Percentiles rank a stretch among this genome's conserved stretches.
These are phyloP conservation scores for Barypeithes pellucidus DNA, from an alignment of 2,888 invertebrate genomes.

Conservation along the genomic window DNA sequence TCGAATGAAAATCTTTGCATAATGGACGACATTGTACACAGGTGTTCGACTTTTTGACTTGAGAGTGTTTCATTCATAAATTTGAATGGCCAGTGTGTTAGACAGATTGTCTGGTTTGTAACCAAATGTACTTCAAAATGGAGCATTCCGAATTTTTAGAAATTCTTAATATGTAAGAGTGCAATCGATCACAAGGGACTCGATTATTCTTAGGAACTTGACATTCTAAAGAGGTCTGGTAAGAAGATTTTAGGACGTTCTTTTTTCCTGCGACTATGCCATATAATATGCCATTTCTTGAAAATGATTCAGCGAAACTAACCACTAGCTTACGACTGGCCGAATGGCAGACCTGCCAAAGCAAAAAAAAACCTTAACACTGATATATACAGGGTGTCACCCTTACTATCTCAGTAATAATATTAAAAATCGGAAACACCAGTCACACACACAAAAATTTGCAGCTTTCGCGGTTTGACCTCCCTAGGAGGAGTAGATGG, in stretches of 20 bases:
- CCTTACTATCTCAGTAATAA: no score
- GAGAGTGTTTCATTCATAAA: conserved; percentile 48
- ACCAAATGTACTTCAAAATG: conserved; percentile 25
- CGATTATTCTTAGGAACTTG: conserved; percentile 4
- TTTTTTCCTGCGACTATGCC: no score
- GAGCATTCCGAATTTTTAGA: conserved; percentile 32
- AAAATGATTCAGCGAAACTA: no score
- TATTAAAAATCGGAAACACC: no score
- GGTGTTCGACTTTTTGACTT: conserved; percentile 55
- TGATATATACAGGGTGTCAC: no score
- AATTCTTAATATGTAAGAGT: background rate
- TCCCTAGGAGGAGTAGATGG: no score
- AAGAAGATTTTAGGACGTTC: background rate
- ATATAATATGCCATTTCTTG: no score
- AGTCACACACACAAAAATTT: no score
- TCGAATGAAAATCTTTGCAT: conserved; percentile 56
- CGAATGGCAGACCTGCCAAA: no score
- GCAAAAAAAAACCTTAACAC: no score
- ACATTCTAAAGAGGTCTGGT: background rate
- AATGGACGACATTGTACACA: conserved; percentile 56
- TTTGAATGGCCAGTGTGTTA: conserved; percentile 30
- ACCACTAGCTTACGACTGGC: no score
- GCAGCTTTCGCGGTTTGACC: no score
- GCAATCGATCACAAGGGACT: background rate
- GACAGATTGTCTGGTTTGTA: conserved; percentile 40